Evolutionary conservation across 2,888 invertebrate species (phyloP).

Genomic region (Neoscelio sp.): DNA sequence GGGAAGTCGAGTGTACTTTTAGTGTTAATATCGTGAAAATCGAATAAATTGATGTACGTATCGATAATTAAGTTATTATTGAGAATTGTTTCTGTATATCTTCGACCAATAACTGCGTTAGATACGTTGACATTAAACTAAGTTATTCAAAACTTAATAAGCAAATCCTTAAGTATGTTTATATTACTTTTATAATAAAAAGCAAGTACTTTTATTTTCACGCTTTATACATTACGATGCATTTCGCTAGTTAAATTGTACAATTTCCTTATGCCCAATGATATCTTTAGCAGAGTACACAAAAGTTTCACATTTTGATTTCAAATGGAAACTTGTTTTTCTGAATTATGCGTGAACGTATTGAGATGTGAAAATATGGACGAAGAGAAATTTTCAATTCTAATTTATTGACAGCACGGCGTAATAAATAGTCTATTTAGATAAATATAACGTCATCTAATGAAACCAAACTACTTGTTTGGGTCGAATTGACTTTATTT

Average conservation of each 20-base stretch:
- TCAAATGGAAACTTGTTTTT: constrained; percentile 16
- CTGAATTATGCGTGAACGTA: background rate
- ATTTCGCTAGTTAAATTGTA: constrained; percentile 27
- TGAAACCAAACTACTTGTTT: constrained; percentile 8
- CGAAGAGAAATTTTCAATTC: constrained; percentile 30
- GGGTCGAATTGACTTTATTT: constrained; percentile 8
- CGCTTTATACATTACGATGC: constrained; percentile 1
- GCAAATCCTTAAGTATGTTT: constrained; percentile 10
- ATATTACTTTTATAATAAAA: background rate
- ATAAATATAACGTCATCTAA: constrained; percentile 14
- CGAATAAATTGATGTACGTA: no score
- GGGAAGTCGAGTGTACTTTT: no score
- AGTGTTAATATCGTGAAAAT: no score
- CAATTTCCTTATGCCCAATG: background rate
- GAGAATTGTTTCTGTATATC: no score
- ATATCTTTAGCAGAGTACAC: constrained; percentile 12
- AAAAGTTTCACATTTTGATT: constrained; percentile 30
- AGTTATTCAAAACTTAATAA: no score
- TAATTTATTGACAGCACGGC: constrained; percentile 19
- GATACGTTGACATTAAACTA: no score
- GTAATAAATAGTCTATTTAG: constrained; percentile 32
- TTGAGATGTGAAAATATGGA: constrained; percentile 27
- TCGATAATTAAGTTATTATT: no score
- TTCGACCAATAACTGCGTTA: no score
- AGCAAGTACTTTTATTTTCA: constrained; percentile 24